Percentiles rank a stretch among this genome's conserved stretches.
Conservation (phyloP, 2,113 vertebrate species). For the Pica pica region DNA sequence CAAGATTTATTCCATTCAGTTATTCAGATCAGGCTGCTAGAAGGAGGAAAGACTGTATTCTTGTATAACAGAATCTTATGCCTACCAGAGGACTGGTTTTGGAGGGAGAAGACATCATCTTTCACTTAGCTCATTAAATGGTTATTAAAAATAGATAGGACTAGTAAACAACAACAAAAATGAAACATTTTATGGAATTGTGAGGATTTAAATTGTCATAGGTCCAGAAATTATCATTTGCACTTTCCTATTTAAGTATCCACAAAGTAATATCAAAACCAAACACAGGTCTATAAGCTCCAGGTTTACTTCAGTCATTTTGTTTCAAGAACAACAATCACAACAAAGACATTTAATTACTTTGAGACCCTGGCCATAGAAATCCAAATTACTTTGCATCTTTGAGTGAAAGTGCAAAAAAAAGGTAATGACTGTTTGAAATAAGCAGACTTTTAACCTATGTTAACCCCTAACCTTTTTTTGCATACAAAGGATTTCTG, state of each 20-base stretch:
- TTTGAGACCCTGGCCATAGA: constrained; percentile 74
- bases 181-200: neutral
- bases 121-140: neutral
- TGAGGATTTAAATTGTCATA: neutral
- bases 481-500: neutral
- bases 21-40: neutral
- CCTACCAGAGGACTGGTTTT: neutral
- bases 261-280: neutral
- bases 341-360: constrained; percentile 78
- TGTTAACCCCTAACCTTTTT: too few species aligned
- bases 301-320: constrained; percentile 71
- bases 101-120: neutral
- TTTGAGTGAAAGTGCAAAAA: neutral
- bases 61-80: neutral
- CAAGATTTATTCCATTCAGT: neutral
- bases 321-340: constrained; percentile 76
- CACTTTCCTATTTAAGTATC: neutral
- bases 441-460: too few species aligned
- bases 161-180: neutral
- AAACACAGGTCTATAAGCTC: neutral
- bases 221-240: neutral
- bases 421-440: neutral
- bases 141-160: neutral
- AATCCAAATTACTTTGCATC: constrained; percentile 54
- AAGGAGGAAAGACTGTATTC: neutral